Percentiles rank a stretch among this genome's conserved stretches.
phyloP scores from a whole-genome alignment of 2,797 vertebrate species.

The Chaunax sp. region DNA sequence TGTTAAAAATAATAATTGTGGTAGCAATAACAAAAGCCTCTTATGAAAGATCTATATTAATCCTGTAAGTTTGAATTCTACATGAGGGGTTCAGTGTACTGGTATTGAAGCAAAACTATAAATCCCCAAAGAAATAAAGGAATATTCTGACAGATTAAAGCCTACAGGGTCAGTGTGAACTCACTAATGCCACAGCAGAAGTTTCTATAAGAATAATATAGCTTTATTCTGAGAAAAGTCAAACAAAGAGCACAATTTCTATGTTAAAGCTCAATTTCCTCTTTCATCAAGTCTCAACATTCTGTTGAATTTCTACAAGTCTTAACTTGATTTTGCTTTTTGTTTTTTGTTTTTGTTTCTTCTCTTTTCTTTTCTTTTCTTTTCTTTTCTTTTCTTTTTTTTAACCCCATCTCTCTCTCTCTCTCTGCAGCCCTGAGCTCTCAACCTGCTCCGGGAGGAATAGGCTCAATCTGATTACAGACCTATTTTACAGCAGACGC shows the following conservation, averaged over 20 bases:
- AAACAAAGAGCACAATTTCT: conserved; percentile 43
- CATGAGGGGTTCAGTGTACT: conserved; percentile 27
- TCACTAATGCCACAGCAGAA: conserved; percentile 16
- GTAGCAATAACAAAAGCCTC: conserved; percentile 58
- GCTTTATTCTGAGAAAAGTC: conserved; percentile 44
- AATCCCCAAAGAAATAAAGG: conserved; percentile 42
- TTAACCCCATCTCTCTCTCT: conserved; percentile 60
- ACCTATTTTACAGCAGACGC: conserved; percentile 99
- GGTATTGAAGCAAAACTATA: conserved; percentile 52
- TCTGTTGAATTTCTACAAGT: conserved; percentile 86
- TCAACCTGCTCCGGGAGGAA: conserved; percentile 95
- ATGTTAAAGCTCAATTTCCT: conserved; percentile 68
- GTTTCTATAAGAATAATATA: conserved; percentile 20
- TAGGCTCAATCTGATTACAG: conserved; percentile 97
- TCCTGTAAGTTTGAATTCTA: conserved; percentile 48
- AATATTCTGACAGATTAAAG: conserved; percentile 37
- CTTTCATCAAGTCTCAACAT: conserved; percentile 83
- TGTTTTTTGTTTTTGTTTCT: conserved; percentile 78
- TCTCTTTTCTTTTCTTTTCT: conserved; percentile 36
- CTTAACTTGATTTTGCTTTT: conserved; percentile 94
- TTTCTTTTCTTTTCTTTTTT: conserved; percentile 62
- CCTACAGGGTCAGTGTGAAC: neutral
- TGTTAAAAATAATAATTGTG: conserved; percentile 61
- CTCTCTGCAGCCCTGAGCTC: conserved; percentile 89
- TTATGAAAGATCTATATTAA: conserved; percentile 68